Evolutionary conservation across 2,113 vertebrate genomes (phyloP).

Genomic region (Paraplagusia blochii): DNA sequence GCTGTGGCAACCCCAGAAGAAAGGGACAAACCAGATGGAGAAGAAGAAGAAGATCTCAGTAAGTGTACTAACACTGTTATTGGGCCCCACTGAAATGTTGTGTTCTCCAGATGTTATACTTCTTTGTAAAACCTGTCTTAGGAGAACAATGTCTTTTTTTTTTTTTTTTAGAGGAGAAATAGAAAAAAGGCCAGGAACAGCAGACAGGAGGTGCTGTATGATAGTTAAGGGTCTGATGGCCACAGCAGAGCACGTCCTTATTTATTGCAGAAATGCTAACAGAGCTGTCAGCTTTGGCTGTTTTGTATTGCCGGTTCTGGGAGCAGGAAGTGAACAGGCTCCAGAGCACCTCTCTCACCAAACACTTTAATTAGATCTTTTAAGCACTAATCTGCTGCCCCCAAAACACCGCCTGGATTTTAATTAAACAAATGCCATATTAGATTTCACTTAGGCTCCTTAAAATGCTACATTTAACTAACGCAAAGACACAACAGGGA

Average conservation of each 20-base stretch:
- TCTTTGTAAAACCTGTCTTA: no score
- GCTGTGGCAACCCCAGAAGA: no score
- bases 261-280: conserved; percentile 33
- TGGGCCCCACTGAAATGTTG: no score
- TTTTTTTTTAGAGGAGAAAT: not conserved
- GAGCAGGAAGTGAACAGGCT: conserved; percentile 34
- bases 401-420: conserved; percentile 44
- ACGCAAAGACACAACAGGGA: conserved; percentile 3
- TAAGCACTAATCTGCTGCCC: conserved; percentile 47
- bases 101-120: no score
- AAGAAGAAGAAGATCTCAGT: no score
- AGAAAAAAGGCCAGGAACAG: no score
- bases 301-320: conserved; percentile 52
- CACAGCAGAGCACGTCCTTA: not conserved
- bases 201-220: not conserved
- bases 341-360: conserved; percentile 35
- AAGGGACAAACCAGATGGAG: no score
- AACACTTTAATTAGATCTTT: conserved; percentile 65
- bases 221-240: not conserved
- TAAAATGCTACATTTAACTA: conserved; percentile 45
- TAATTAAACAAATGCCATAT: conserved; percentile 54
- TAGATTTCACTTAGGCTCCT: conserved; percentile 38
- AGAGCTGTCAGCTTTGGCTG: conserved; percentile 49
- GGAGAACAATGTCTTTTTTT: not conserved
- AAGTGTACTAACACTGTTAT: conserved; percentile 1